phyloP scores from a whole-genome alignment of 2,797 vertebrate genomes.

The Chromis chromis region DNA sequence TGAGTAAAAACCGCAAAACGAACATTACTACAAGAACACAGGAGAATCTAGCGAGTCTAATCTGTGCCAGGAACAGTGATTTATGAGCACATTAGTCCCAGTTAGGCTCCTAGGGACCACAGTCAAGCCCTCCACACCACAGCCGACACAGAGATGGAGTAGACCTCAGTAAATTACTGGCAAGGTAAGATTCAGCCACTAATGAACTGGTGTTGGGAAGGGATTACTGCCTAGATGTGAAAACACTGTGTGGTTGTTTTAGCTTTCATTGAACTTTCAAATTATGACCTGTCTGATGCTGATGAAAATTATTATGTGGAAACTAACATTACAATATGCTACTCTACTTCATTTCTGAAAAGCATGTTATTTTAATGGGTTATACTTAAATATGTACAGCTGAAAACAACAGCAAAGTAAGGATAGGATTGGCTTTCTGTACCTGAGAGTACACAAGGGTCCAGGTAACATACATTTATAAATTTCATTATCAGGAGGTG shows the following conservation, averaged over 20 bases:
- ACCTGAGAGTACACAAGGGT: too few relatives aligned
- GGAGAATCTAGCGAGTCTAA: constrained; percentile 58
- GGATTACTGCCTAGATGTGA: constrained; percentile 40
- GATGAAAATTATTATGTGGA: background rate
- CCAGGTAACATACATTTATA: too few relatives aligned
- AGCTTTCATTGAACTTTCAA: constrained; percentile 6
- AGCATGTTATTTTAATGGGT: background rate
- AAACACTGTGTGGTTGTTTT: constrained; percentile 28
- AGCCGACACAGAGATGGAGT: constrained; percentile 68
- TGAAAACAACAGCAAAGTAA: background rate
- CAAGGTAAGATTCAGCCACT: constrained; percentile 37
- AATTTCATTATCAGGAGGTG: too few relatives aligned
- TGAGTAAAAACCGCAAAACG: constrained; percentile 56
- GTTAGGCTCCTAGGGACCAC: constrained; percentile 59
- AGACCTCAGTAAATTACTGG: constrained; percentile 65
- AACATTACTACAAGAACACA: constrained; percentile 56
- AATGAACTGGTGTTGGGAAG: constrained; percentile 54
- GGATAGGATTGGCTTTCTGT: too few relatives aligned
- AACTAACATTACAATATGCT: background rate
- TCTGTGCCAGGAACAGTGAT: constrained; percentile 68
- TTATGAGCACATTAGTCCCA: constrained; percentile 76
- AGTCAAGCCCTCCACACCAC: constrained; percentile 55
- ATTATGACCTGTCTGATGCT: constrained; percentile 4
- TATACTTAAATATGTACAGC: background rate
- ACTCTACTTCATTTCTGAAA: background rate